Conservation (phyloP, 2,797 vertebrate genomes). For the Picus viridis region DNA sequence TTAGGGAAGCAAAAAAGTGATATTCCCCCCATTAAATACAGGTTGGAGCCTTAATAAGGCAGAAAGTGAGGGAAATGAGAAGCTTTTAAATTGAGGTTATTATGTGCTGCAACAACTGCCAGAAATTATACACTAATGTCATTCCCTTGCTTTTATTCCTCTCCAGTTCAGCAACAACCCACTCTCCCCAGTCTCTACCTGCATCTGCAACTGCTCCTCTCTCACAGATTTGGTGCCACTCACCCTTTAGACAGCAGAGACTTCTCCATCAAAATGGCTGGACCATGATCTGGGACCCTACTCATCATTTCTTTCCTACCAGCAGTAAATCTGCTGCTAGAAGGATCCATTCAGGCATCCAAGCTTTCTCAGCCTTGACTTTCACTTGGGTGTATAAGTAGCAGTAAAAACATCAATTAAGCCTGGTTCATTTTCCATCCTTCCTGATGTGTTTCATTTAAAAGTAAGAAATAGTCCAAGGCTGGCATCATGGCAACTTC, state of each 20-base stretch:
- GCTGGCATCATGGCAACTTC: neutral
- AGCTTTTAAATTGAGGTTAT: constrained; percentile 42
- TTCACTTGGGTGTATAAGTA: neutral
- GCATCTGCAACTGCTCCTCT: neutral
- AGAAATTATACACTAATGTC: constrained; percentile 3
- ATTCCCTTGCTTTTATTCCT: neutral
- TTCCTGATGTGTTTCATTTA: neutral
- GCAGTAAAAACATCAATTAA: neutral
- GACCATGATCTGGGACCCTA: neutral
- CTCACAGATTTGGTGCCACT: neutral
- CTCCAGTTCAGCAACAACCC: neutral
- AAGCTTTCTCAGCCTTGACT: neutral
- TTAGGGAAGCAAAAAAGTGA: neutral
- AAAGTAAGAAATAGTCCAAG: neutral
- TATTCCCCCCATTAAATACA: constrained; percentile 5
- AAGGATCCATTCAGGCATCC: neutral
- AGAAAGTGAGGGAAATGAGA: constrained; percentile 10
- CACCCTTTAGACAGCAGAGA: neutral
- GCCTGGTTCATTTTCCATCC: neutral
- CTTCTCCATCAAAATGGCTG: neutral
- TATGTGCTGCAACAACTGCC: neutral
- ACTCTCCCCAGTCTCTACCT: neutral
- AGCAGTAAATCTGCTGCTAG: neutral
- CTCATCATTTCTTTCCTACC: neutral
- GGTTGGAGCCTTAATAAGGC: constrained; percentile 14